A percentile compares a stretch with the other conserved stretches of the same genome.
Conservation (phyloP, 2,797 vertebrate genomes). For the Cossypha dichroa region DNA sequence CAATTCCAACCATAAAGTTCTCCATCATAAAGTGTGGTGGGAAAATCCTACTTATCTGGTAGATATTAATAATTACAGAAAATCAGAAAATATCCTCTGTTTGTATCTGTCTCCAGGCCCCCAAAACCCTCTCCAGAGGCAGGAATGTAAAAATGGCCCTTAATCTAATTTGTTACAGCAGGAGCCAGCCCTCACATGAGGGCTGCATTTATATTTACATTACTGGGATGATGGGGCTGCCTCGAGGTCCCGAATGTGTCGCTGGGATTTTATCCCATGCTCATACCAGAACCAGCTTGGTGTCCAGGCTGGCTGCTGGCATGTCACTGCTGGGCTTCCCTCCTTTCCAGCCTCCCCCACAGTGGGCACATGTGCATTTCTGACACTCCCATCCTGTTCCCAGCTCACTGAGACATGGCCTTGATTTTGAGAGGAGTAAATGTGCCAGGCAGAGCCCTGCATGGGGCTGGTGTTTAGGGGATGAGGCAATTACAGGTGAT, state of each 20-base stretch:
- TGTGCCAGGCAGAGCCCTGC: neutral
- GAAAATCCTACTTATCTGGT: neutral
- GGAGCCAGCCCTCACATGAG: neutral
- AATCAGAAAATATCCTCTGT: neutral
- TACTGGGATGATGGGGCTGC: neutral
- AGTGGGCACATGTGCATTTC: accelerated
- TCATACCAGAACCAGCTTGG: accelerated
- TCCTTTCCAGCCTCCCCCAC: neutral
- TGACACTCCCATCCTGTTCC: neutral
- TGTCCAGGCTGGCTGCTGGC: neutral
- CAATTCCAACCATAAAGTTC: neutral
- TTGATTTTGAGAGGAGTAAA: accelerated
- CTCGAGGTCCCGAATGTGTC: neutral
- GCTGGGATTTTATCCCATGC: accelerated
- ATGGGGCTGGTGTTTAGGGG: accelerated
- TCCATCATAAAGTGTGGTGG: neutral
- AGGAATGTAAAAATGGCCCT: neutral
- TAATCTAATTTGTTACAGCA: neutral
- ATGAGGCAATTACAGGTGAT: neutral
- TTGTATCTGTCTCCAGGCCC: neutral
- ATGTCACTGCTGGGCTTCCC: neutral
- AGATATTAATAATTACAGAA: neutral
- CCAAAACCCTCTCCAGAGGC: neutral
- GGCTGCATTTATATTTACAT: neutral
- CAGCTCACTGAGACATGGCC: accelerated